Conservation (phyloP, 1,140 invertebrate species). For the Drosophila arizonae region DNA sequence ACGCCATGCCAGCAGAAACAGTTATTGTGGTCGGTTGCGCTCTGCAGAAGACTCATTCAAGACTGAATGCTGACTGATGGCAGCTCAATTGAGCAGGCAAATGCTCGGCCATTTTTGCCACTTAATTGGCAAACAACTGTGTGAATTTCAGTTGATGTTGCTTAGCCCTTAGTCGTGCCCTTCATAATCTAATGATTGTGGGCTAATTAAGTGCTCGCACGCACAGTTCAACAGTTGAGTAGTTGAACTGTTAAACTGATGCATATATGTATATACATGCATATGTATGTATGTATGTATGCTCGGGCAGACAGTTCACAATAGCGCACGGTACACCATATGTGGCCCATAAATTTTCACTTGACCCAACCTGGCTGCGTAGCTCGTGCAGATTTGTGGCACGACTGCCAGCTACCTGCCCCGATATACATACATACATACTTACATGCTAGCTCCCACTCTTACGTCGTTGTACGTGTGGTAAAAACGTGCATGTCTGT, state of each 20-base stretch:
- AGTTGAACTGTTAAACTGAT: slow-evolving; percentile 22
- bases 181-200: slow-evolving; percentile 57
- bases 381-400: slow-evolving; percentile 54
- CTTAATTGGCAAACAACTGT: slow-evolving; percentile 55
- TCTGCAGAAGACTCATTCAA: too few species aligned
- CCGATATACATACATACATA: too few species aligned
- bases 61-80: too few species aligned
- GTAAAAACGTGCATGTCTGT: not conserved
- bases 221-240: slow-evolving; percentile 54
- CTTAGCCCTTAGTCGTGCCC: not conserved
- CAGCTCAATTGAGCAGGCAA: not conserved
- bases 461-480: not conserved
- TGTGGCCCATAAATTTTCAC: slow-evolving; percentile 54
- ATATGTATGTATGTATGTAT: not conserved
- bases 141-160: slow-evolving; percentile 25
- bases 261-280: slow-evolving; percentile 7
- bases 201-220: slow-evolving; percentile 74
- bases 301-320: not conserved
- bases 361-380: not conserved
- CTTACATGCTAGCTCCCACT: too few species aligned
- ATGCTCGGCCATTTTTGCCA: slow-evolving; percentile 12
- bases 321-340: slow-evolving; percentile 24
- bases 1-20: too few species aligned
- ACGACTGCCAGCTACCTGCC: slow-evolving; percentile 31
- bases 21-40: too few species aligned